Evolutionary conservation across 2,797 vertebrate species (phyloP).

Genomic region (Martes flavigula): DNA sequence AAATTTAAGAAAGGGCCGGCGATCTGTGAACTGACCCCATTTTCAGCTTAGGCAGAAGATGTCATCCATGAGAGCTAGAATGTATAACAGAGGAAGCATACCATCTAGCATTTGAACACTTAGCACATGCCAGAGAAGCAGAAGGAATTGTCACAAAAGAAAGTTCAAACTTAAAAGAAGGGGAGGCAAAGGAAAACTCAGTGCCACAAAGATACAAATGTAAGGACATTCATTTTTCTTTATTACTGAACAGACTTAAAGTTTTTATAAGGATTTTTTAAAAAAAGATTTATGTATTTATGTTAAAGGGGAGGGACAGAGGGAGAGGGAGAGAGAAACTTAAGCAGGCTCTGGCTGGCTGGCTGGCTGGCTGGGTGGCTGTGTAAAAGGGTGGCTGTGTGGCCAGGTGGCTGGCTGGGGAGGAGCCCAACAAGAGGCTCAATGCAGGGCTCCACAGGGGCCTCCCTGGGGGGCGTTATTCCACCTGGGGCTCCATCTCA

Average conservation of each 20-base stretch:
- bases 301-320: not conserved
- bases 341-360: not conserved
- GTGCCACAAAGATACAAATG: not conserved
- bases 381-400: no score
- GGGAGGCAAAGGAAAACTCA: not conserved
- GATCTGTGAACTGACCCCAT: not conserved
- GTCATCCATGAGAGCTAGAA: not conserved
- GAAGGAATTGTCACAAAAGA: not conserved
- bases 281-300: not conserved
- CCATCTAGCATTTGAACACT: not conserved
- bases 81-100: not conserved
- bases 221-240: not conserved
- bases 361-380: no score
- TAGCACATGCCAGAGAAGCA: not conserved
- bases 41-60: not conserved
- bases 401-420: no score
- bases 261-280: not conserved
- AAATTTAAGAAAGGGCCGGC: not conserved
- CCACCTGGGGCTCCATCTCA: not conserved
- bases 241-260: not conserved
- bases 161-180: not conserved
- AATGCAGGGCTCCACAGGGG: not conserved
- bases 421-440: not conserved
- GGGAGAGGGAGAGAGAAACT: not conserved
- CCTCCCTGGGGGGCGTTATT: no score